A percentile compares a stretch with the other conserved stretches of the same genome.
Conservation (phyloP, 2,797 vertebrate species). For the Rhinogobio ventralis region DNA sequence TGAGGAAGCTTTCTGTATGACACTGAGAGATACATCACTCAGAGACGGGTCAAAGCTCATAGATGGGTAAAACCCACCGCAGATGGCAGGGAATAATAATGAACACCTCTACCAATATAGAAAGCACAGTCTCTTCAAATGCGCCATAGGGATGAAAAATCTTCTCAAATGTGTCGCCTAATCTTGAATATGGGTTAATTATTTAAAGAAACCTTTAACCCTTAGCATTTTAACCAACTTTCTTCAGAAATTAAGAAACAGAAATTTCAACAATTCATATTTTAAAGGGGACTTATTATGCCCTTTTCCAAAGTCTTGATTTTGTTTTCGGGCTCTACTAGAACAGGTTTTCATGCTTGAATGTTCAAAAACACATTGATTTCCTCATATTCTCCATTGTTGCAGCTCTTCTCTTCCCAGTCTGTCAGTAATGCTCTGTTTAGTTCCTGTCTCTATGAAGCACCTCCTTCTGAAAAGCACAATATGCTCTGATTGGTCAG, state of each 20-base stretch:
- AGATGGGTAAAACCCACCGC: not conserved
- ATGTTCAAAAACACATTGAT: no score
- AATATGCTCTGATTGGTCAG: no score
- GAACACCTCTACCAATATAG: not conserved
- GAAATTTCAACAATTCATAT: no score
- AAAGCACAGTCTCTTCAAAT: not conserved
- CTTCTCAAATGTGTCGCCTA: not conserved
- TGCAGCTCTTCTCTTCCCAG: no score
- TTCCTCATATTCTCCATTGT: no score
- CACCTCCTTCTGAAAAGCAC: no score
- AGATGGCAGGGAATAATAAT: constrained; percentile 1
- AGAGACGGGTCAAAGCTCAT: not conserved
- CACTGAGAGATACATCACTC: constrained; percentile 10
- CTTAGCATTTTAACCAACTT: not conserved
- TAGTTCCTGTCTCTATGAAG: no score
- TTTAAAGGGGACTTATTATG: not conserved
- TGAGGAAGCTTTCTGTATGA: not conserved
- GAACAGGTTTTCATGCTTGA: not conserved
- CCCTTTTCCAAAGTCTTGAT: not conserved
- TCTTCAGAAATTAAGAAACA: not conserved
- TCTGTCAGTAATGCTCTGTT: no score
- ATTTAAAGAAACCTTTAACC: not conserved
- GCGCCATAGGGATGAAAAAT: not conserved
- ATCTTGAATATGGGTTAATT: not conserved
- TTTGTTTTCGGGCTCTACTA: not conserved